phyloP scores from a whole-genome alignment of 2,797 vertebrate species.

The Myotis planiceps region DNA sequence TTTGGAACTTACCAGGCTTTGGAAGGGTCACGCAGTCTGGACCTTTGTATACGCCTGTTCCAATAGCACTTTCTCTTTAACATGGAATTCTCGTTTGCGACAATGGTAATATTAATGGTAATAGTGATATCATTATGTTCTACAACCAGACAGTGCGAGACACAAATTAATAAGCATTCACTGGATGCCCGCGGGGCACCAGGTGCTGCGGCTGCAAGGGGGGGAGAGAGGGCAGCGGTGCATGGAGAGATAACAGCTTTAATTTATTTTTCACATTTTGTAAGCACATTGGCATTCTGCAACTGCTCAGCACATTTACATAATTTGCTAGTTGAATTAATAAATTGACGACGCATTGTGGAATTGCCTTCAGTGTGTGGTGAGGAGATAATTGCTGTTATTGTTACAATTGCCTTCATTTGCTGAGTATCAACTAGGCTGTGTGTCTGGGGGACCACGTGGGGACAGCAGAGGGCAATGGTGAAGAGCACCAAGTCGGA shows the following conservation, averaged over 20 bases:
- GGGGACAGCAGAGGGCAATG: background rate
- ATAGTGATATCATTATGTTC: constrained; percentile 40
- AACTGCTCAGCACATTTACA: constrained; percentile 52
- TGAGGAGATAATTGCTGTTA: constrained; percentile 48
- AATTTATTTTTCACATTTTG: constrained; percentile 57
- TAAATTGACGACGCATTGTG: constrained; percentile 42
- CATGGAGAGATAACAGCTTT: constrained; percentile 15
- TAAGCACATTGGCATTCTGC: constrained; percentile 44
- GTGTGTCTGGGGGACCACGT: background rate
- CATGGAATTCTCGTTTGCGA: background rate
- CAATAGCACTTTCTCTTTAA: background rate
- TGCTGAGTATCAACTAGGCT: background rate
- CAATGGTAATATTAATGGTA: background rate
- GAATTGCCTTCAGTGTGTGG: constrained; percentile 45
- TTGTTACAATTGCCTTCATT: constrained; percentile 56
- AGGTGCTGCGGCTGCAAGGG: constrained; percentile 48
- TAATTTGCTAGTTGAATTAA: constrained; percentile 65
- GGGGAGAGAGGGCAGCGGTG: background rate
- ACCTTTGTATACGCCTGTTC: background rate
- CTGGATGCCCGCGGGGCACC: background rate
- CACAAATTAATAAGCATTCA: constrained; percentile 56
- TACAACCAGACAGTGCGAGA: constrained; percentile 12
- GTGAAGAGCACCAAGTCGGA: background rate
- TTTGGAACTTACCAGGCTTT: background rate
- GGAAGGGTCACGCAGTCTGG: background rate